Evolutionary conservation across 1,140 invertebrate genomes (phyloP).

Genomic region (Cryptotermes secundus): DNA sequence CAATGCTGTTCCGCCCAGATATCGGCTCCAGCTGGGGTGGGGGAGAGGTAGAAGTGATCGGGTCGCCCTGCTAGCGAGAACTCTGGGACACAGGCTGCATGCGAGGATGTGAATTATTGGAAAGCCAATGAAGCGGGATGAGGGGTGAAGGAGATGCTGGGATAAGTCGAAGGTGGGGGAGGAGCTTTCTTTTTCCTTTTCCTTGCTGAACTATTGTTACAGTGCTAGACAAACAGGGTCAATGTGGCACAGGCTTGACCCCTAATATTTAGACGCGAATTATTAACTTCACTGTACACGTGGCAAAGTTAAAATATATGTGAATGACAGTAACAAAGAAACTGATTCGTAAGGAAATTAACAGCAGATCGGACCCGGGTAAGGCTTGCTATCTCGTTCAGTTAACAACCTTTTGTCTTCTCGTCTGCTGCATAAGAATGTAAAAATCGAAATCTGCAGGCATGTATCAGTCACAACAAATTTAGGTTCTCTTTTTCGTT

Average conservation of each 20-base stretch:
- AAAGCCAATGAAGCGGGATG: background rate
- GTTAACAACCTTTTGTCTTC: too few relatives aligned
- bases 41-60: background rate
- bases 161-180: background rate
- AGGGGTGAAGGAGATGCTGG: background rate
- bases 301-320: too few relatives aligned
- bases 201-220: too few relatives aligned
- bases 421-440: too few relatives aligned
- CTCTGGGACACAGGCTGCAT: background rate
- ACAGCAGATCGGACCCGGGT: too few relatives aligned
- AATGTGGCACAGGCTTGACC: background rate
- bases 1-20: background rate
- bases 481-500: too few relatives aligned
- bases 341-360: too few relatives aligned
- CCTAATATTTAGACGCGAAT: background rate
- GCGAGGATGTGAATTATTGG: conserved; percentile 11
- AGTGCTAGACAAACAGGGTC: background rate
- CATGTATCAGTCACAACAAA: too few relatives aligned
- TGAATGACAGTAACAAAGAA: too few relatives aligned
- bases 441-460: too few relatives aligned
- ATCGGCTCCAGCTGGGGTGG: background rate
- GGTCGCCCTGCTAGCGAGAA: background rate
- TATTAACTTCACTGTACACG: background rate
- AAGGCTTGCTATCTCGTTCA: too few relatives aligned
- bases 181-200: background rate